Base-by-base conservation (phyloP, 1,140 invertebrate genomes). In the Scaptomyza pallida region DNA sequence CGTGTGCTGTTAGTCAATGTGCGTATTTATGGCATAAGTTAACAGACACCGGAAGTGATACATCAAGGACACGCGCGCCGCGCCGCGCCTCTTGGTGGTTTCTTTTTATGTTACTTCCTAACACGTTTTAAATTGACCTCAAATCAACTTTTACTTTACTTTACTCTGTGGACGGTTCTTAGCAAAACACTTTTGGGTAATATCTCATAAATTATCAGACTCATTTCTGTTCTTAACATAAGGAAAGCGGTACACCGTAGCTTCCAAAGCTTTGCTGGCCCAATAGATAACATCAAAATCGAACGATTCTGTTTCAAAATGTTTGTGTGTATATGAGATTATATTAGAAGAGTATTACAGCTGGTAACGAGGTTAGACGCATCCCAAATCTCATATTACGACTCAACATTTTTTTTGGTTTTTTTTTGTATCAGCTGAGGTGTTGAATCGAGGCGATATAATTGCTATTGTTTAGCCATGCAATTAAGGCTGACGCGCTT, bases 21-120 rank as follows among this genome's bases (percentile, higher is more conserved):
- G 77, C 82, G 81, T 88, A 88, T 86, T 88, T 88, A 86, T 86
- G 77, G 74, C 74, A 63, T 82, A 86, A 86, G 74, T 86, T 86
- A 86, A 82, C 82, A 86, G 82, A 86, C 82, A 88, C 57, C 78
- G 82, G 82, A 86, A 86, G 82, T 88, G 82, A 88, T 86, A 86
- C 82, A 86, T 86, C 82, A 86, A 86, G 82, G 78, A 86, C 81
- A 86, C 70, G 57, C 64, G 54, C 47, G 21, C 6, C 26, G 26
- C 26, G 26, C 26, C 35, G 37, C 40, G 9, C 9, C 33, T 35
- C 33, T 35, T 35, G 10, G 40, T 26, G 48, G 12, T 15, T 33
- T 47, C 56, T 47, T 77, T 67, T 51, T 68, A n/a, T 61, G 59
- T 62, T 71, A 64, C 33, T 37, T 37, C 33, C 33, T 37, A 68